phyloP scores from a whole-genome alignment of 2,797 vertebrate species.

The Alcedo atthis region DNA sequence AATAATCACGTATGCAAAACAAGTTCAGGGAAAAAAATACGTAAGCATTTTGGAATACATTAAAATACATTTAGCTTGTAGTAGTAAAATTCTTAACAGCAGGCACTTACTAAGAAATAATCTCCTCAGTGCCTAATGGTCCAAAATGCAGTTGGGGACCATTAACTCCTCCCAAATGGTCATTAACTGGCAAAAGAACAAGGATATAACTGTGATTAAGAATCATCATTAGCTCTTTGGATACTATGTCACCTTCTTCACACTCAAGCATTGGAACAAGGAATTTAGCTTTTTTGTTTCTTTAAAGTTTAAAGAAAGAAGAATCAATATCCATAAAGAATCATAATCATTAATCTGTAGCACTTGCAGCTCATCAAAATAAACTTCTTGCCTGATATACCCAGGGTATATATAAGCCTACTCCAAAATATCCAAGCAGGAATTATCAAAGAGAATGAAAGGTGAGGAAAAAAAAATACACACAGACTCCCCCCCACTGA shows the following conservation, averaged over 20 bases:
- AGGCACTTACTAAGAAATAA: not conserved
- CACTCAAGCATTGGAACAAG: not conserved
- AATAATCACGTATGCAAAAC: not conserved
- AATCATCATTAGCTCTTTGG: not conserved
- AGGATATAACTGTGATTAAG: not conserved
- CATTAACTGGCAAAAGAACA: not conserved
- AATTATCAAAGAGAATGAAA: not conserved
- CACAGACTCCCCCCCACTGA: not conserved
- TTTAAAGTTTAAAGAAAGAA: not conserved
- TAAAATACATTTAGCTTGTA: not conserved
- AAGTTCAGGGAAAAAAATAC: not conserved
- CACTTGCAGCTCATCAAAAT: not conserved
- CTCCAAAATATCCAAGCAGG: not conserved
- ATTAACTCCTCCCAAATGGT: slow-evolving; percentile 1
- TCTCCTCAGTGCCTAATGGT: not conserved
- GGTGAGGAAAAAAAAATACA: not conserved
- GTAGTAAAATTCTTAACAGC: not conserved
- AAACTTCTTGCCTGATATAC: not conserved
- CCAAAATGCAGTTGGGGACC: not conserved
- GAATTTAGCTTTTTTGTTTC: not conserved
- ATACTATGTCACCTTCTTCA: not conserved
- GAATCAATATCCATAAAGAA: not conserved
- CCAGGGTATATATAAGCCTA: not conserved
- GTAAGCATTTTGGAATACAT: not conserved
- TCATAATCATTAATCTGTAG: not conserved